Evolutionary conservation across 2,888 invertebrate species (phyloP).

Genomic region (Thyatira batis): DNA sequence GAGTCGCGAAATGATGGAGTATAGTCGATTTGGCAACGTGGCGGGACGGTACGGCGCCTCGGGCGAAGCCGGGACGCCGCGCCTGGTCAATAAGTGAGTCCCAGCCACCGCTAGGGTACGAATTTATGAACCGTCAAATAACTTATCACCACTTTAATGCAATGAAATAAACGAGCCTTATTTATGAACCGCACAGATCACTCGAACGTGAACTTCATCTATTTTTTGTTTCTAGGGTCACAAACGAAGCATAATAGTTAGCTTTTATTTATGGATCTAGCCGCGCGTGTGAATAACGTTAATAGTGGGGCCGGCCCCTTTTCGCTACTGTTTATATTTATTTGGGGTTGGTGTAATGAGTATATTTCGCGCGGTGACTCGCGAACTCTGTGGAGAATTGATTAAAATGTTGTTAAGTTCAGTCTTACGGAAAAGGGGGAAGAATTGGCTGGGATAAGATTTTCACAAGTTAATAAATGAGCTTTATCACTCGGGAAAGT

Average conservation of each 20-base stretch:
- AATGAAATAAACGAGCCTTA: conserved; percentile 78
- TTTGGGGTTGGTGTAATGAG: conserved; percentile 80
- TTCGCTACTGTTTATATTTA: conserved; percentile 80
- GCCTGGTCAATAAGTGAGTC: conserved; percentile 48
- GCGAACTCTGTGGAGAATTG: conserved; percentile 81
- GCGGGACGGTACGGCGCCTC: conserved; percentile 65
- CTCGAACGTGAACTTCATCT: conserved; percentile 68
- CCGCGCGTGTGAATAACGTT: conserved; percentile 80
- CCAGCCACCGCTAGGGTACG: conserved; percentile 61
- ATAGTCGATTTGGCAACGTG: conserved; percentile 69
- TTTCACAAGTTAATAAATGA: conserved; percentile 64
- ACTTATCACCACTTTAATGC: conserved; percentile 80
- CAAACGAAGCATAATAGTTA: conserved; percentile 48
- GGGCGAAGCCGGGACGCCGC: conserved; percentile 48
- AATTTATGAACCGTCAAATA: conserved; percentile 80
- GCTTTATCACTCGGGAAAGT: conserved; percentile 53
- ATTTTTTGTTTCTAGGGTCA: conserved; percentile 64
- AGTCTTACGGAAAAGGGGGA: conserved; percentile 75
- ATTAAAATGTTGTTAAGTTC: conserved; percentile 80
- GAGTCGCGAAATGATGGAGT: conserved; percentile 63
- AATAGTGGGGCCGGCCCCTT: conserved; percentile 76
- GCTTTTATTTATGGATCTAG: conserved; percentile 77
- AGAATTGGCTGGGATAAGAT: conserved; percentile 60
- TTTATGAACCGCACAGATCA: conserved; percentile 74
- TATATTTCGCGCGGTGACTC: conserved; percentile 80